These are phyloP conservation scores for Diacarnus erythraeanus DNA, from an alignment of 37 sponge, comb jelly and placozoan genomes.

Conservation along the genomic window DNA sequence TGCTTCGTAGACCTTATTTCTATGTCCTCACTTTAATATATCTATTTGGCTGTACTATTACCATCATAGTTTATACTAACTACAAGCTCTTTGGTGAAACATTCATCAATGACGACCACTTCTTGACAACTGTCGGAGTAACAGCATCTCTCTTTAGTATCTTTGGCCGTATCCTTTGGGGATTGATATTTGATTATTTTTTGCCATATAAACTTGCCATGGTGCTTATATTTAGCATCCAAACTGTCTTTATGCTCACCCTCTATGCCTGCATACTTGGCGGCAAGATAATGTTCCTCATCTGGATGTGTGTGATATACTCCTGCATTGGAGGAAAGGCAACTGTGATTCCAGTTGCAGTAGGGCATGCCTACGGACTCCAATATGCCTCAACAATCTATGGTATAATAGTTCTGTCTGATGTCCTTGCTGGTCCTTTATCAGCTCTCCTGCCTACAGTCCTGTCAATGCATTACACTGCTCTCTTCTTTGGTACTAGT, in stretches of 20 bases:
- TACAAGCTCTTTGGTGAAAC: constrained; percentile 68
- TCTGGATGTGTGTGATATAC: constrained; percentile 77
- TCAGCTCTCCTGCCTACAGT: constrained; percentile 17
- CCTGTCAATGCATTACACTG: neutral
- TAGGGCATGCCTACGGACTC: constrained; percentile 55
- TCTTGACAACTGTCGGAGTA: constrained; percentile 53
- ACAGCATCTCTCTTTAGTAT: constrained; percentile 52
- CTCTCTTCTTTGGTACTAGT: neutral
- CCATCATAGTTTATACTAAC: constrained; percentile 32
- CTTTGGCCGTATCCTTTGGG: constrained; percentile 70
- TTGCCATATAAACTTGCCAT: constrained; percentile 46
- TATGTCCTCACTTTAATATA: constrained; percentile 75
- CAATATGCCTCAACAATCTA: constrained; percentile 60
- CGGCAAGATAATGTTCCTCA: constrained; percentile 45
- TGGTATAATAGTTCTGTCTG: constrained; percentile 61
- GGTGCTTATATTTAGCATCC: constrained; percentile 27
- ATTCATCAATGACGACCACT: constrained; percentile 58
- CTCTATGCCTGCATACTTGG: constrained; percentile 27
- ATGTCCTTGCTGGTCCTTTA: constrained; percentile 27
- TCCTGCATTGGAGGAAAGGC: constrained; percentile 83
- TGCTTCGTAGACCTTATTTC: constrained; percentile 62
- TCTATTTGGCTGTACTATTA: constrained; percentile 36
- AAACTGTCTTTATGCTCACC: constrained; percentile 32
- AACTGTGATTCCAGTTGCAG: constrained; percentile 66
- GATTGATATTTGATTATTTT: constrained; percentile 50